Evolutionary conservation across 2,888 invertebrate genomes (phyloP).

Genomic region (Germaria angustata): DNA sequence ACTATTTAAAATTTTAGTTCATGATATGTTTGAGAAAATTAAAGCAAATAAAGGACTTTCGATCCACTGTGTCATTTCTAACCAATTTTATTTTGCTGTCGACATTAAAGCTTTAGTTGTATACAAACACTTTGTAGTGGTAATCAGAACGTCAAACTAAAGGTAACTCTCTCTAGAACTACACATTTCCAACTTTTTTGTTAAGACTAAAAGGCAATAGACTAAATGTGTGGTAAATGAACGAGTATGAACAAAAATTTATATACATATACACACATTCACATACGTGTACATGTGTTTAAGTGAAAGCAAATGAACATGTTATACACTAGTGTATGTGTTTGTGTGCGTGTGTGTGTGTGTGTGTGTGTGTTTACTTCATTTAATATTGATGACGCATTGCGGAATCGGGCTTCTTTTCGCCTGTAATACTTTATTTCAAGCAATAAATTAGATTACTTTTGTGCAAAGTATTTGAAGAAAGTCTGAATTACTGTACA

Average conservation of each 20-base stretch:
- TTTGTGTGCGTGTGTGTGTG: too few species aligned
- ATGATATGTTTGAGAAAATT: too few species aligned
- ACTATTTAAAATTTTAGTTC: too few species aligned
- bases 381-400: slow-evolving; percentile 53
- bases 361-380: neutral
- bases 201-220: slow-evolving; percentile 18
- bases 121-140: slow-evolving; percentile 46
- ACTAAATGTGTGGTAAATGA: slow-evolving; percentile 34
- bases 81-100: neutral
- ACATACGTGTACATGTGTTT: too few species aligned
- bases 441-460: slow-evolving; percentile 42
- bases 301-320: neutral
- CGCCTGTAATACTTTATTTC: slow-evolving; percentile 15
- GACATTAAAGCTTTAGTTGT: slow-evolving; percentile 34
- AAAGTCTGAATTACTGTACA: neutral
- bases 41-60: neutral
- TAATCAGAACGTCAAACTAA: slow-evolving; percentile 16
- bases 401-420: slow-evolving; percentile 15
- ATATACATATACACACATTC: neutral
- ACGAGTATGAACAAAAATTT: neutral
- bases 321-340: neutral
- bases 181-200: neutral
- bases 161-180: neutral
- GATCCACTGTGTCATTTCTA: neutral
- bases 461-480: slow-evolving; percentile 24